Evolutionary conservation across 2,888 invertebrate species (phyloP).

Genomic region (Nephrotoma flavescens): DNA sequence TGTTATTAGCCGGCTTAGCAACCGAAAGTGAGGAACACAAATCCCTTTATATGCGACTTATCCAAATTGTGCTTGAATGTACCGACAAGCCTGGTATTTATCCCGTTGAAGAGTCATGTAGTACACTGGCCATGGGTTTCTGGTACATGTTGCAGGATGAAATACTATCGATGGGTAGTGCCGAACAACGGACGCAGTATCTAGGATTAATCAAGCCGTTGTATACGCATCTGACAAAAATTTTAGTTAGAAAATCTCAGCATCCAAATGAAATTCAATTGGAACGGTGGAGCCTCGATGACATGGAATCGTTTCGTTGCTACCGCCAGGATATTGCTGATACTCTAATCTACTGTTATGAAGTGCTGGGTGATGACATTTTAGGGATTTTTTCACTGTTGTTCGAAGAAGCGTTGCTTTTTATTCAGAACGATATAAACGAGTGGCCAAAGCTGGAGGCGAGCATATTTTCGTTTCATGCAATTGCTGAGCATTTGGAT

Average conservation of each 20-base stretch:
- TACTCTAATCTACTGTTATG: slow-evolving; percentile 75
- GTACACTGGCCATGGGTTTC: slow-evolving; percentile 73
- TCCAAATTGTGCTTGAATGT: slow-evolving; percentile 62
- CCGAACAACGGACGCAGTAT: slow-evolving; percentile 24
- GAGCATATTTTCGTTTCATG: slow-evolving; percentile 48
- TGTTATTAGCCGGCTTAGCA: slow-evolving; percentile 28
- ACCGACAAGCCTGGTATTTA: slow-evolving; percentile 68
- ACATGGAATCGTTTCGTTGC: slow-evolving; percentile 73
- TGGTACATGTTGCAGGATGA: slow-evolving; percentile 75
- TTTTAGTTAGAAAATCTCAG: slow-evolving; percentile 66
- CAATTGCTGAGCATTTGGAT: slow-evolving; percentile 46
- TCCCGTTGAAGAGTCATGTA: slow-evolving; percentile 76
- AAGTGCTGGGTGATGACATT: slow-evolving; percentile 60
- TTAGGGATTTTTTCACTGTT: slow-evolving; percentile 52
- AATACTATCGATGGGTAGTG: slow-evolving; percentile 25
- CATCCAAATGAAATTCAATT: slow-evolving; percentile 47
- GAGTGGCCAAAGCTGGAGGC: slow-evolving; percentile 48
- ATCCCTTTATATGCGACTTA: slow-evolving; percentile 42
- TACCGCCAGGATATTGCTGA: slow-evolving; percentile 77
- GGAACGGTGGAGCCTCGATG: slow-evolving; percentile 52
- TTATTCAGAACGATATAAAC: slow-evolving; percentile 27
- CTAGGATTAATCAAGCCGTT: slow-evolving; percentile 51
- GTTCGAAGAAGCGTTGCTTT: slow-evolving; percentile 38
- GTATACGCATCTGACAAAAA: slow-evolving; percentile 61
- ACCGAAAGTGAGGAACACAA: slow-evolving; percentile 32